Conservation (phyloP, 1,140 invertebrate genomes). For the Lepidurus apus region DNA sequence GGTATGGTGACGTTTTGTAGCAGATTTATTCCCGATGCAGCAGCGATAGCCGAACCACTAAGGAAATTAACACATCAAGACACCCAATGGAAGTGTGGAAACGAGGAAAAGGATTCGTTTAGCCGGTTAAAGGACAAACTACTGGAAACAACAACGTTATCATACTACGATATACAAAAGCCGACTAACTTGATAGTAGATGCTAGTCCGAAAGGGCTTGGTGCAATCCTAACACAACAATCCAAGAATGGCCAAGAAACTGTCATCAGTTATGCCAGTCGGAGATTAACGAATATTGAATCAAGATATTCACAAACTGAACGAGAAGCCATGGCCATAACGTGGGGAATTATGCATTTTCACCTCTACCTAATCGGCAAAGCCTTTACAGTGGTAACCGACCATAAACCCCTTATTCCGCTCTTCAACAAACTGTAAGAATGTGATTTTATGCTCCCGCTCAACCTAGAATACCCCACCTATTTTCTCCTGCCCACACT, state of each 20-base stretch:
- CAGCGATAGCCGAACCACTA: conserved; percentile 37
- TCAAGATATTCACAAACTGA: conserved; percentile 46
- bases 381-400: conserved; percentile 43
- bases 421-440: conserved; percentile 47
- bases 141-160: conserved; percentile 28
- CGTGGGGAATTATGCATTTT: conserved; percentile 42
- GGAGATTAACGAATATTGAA: conserved; percentile 43
- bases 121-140: conserved; percentile 36
- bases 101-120: conserved; percentile 37
- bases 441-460: no score
- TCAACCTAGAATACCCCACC: no score
- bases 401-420: conserved; percentile 44
- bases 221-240: conserved; percentile 40
- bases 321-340: conserved; percentile 43
- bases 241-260: conserved; percentile 36
- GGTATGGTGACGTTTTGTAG: conserved; percentile 38
- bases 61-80: conserved; percentile 37
- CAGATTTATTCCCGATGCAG: conserved; percentile 39
- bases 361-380: conserved; percentile 42
- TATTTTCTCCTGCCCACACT: no score
- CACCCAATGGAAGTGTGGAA: conserved; percentile 36
- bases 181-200: conserved; percentile 45
- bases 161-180: conserved; percentile 36
- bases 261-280: conserved; percentile 44
- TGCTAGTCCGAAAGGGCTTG: conserved; percentile 47